A percentile compares a stretch with the other conserved stretches of the same genome.
Conservation (phyloP, 2,888 invertebrate genomes). For the Podabrus alpinus region DNA sequence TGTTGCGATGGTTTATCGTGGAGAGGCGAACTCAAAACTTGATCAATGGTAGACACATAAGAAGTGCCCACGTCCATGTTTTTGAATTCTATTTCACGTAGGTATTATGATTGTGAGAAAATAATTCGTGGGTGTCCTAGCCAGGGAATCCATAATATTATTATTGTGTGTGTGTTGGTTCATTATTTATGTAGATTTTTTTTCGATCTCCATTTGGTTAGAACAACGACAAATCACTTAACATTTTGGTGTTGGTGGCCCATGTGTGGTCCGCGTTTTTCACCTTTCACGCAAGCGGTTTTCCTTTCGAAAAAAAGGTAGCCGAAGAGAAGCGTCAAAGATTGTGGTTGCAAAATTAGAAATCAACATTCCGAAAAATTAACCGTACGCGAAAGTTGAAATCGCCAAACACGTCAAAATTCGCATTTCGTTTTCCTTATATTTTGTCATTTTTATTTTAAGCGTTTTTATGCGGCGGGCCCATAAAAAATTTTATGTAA, state of each 20-base stretch:
- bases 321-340: neutral
- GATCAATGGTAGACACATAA: conserved; percentile 47
- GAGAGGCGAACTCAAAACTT: conserved; percentile 44
- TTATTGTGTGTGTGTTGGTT: conserved; percentile 7
- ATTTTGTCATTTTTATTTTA: neutral
- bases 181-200: conserved; percentile 5
- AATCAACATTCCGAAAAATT: neutral
- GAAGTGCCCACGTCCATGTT: conserved; percentile 49
- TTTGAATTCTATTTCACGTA: conserved; percentile 51
- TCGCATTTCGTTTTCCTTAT: neutral
- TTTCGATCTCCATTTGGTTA: conserved; percentile 1
- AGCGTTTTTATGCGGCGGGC: neutral
- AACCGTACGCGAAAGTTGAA: neutral
- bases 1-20: conserved; percentile 42
- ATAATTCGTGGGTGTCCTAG: conserved; percentile 46
- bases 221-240: conserved; percentile 10
- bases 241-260: conserved; percentile 10
- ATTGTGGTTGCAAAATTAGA: neutral
- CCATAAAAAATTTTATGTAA: neutral
- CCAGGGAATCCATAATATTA: conserved; percentile 24
- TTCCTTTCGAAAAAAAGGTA: neutral
- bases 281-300: neutral
- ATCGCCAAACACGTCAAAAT: neutral
- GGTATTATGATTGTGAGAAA: conserved; percentile 37
- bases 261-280: conserved; percentile 15